Base-by-base conservation (phyloP, 2,888 invertebrate species). In the Drosophila aldrichi region DNA sequence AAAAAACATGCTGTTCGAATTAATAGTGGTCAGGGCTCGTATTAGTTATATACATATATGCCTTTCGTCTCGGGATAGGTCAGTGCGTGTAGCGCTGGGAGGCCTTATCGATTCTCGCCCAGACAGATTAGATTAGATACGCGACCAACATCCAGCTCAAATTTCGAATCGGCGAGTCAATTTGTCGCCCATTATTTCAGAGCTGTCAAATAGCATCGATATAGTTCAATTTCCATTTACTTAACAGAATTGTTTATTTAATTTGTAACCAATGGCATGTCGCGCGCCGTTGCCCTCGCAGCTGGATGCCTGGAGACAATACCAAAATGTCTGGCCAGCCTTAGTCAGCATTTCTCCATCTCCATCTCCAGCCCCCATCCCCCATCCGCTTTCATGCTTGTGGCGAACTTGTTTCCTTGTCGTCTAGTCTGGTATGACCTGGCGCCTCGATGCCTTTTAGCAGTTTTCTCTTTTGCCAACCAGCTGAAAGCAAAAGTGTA, bases 401-500 rank as follows among this genome's bases (percentile, higher is more conserved):
- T 8, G 36, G 51, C 49, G 29, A 75, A 69, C 65, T 64, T 64
- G 62, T 67, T 55, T 68, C 56, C 71, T 52, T 56, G 25, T 52
- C 48, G 25, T 34, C 38, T 44, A 62, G 40, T 51, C 46, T 52
- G 16, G 32, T 29, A 4, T 43, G 43, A 51, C 43, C 40, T 59
- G 63, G 57, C 69, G 66, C 56, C 66, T 49, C 29, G 66, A 16
- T 61, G 71, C 76, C 76, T 75, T 76, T 75, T 66, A 60, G 57
- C 61, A 51, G 70, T 60, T 64, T 61, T 64, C 54, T 56, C 41
- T 59, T 32, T 44, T 34, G 14, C 36, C 58, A 43, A 36, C 38
- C 58, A 46, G 56, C 25, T 64, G 81, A 83, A 81, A 81, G 79
- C 61, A 83, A 81, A 72, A 81, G 79, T 83, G 66, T 68, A 55